A percentile compares a stretch with the other conserved stretches of the same genome.
Conservation (phyloP, 1,140 invertebrate genomes). For the Metaphire vulgaris region DNA sequence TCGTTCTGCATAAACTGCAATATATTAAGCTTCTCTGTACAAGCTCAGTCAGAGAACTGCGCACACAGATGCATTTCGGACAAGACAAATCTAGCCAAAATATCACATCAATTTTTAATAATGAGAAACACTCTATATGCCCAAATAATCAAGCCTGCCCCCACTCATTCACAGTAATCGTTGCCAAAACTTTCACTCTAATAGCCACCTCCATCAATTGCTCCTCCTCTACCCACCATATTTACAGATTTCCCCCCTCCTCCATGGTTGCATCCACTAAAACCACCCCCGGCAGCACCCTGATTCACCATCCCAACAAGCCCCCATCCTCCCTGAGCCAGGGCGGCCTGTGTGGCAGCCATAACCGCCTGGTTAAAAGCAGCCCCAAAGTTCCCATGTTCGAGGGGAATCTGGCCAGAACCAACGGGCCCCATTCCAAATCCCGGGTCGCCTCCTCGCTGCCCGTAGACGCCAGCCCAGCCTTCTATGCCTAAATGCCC, state of each 20-base stretch:
- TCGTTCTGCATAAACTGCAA: no score
- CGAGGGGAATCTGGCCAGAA: constrained; percentile 24
- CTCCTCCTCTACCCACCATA: not conserved
- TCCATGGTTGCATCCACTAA: not conserved
- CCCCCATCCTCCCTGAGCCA: constrained; percentile 30
- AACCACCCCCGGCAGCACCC: constrained; percentile 7
- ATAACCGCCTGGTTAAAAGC: constrained; percentile 71
- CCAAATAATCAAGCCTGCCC: not conserved
- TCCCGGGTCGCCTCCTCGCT: constrained; percentile 26
- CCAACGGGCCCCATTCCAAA: constrained; percentile 56
- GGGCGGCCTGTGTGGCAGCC: constrained; percentile 60
- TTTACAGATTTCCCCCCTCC: not conserved
- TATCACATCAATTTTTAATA: not conserved
- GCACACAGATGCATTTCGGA: not conserved
- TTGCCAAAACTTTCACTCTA: no score
- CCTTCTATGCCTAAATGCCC: constrained; percentile 39
- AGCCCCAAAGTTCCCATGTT: constrained; percentile 63
- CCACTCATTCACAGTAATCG: not conserved
- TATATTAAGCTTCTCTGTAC: no score
- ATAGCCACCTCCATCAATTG: not conserved
- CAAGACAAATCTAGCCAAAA: not conserved
- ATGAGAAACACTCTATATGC: not conserved
- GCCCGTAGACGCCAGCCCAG: not conserved
- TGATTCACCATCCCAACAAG: constrained; percentile 20
- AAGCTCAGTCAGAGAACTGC: not conserved